Conservation (phyloP, 2,113 vertebrate species). For the Periophthalmodon schlosseri region DNA sequence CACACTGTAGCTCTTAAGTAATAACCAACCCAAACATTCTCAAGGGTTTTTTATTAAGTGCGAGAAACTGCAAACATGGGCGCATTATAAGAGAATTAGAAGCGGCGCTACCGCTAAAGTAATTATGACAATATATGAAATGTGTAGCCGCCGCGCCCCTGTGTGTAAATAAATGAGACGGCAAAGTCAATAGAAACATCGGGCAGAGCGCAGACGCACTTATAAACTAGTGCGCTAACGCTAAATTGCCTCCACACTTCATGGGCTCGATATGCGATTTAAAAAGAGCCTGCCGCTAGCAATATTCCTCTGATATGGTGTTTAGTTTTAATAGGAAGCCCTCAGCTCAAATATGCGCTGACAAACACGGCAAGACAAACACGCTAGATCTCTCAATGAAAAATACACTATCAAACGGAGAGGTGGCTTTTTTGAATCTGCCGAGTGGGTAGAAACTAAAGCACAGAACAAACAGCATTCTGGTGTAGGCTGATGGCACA, state of each 20-base stretch:
- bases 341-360: constrained; percentile 79
- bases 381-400: constrained; percentile 75
- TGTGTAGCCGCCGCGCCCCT: constrained; percentile 30
- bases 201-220: constrained; percentile 50
- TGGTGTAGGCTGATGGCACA: constrained; percentile 89
- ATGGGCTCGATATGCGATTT: constrained; percentile 70
- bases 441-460: constrained; percentile 86
- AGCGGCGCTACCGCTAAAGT: constrained; percentile 49
- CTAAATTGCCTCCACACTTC: constrained; percentile 72
- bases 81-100: constrained; percentile 46
- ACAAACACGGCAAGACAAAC: constrained; percentile 83
- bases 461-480: constrained; percentile 91
- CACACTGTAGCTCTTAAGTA: constrained; percentile 9
- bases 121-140: constrained; percentile 60
- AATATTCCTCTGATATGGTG: constrained; percentile 79
- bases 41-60: constrained; percentile 32
- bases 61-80: constrained; percentile 42
- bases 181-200: constrained; percentile 62
- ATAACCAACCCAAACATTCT: constrained; percentile 12
- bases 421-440: constrained; percentile 87
- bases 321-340: constrained; percentile 81
- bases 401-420: constrained; percentile 82
- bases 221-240: constrained; percentile 68
- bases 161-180: constrained; percentile 63
- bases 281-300: constrained; percentile 68